A percentile compares a stretch with the other conserved stretches of the same genome.
Evolutionary conservation across 2,888 invertebrate species (phyloP).

Genomic region (Iphiclides podalirius): DNA sequence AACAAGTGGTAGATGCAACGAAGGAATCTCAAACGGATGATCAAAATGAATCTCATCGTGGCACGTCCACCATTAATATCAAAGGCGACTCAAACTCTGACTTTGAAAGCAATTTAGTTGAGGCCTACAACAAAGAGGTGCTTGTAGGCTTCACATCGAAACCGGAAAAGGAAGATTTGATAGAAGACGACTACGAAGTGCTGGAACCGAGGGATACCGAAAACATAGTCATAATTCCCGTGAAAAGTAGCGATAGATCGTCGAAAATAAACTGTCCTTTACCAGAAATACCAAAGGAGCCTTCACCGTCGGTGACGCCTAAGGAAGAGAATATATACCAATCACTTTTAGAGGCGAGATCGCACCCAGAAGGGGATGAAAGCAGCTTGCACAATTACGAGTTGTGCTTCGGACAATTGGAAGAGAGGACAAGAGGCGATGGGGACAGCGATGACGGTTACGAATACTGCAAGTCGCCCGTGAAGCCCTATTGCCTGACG

Average conservation of each 20-base stretch:
- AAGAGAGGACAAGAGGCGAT: conserved; percentile 68
- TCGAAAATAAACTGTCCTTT: conserved; percentile 73
- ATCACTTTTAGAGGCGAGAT: conserved; percentile 68
- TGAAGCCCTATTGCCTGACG: conserved; percentile 66
- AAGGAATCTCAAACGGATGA: conserved; percentile 33
- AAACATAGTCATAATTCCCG: conserved; percentile 57
- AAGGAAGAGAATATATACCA: conserved; percentile 67
- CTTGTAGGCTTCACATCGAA: conserved; percentile 58
- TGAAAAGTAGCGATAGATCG: conserved; percentile 51
- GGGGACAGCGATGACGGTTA: conserved; percentile 75
- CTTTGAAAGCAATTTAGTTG: conserved; percentile 68
- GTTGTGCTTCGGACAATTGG: conserved; percentile 62
- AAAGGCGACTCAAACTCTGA: conserved; percentile 51
- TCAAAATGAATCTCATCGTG: conserved; percentile 46
- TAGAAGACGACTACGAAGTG: conserved; percentile 72
- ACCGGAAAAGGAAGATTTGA: conserved; percentile 41
- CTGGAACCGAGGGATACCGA: conserved; percentile 59
- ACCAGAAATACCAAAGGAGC: conserved; percentile 68
- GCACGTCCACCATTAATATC: conserved; percentile 26
- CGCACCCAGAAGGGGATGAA: conserved; percentile 72
- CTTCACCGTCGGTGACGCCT: conserved; percentile 11
- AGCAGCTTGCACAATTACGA: conserved; percentile 78
- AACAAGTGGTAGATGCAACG: conserved; percentile 29
- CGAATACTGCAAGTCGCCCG: conserved; percentile 71
- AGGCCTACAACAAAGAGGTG: conserved; percentile 69